Evolutionary conservation across 2,113 vertebrate species (phyloP), one percentile per base, ranked within the genome.

Genomic region (Arvicanthis niloticus): DNA sequence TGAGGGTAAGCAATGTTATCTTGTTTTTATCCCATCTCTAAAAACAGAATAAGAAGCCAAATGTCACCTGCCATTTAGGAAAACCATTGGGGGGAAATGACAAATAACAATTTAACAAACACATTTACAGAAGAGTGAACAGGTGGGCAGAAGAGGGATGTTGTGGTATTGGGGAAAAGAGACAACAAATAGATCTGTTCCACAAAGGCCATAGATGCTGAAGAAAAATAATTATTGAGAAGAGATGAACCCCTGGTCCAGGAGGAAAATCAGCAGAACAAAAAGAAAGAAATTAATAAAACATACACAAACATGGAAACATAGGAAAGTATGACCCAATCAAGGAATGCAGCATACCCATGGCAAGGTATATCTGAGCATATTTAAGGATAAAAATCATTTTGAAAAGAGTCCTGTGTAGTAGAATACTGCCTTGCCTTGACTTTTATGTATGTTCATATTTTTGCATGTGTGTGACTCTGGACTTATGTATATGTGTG

Each of bases 11-110:
- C 1, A 26, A 4, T 26, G 1, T 19, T 77, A 34, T 51, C 80
- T 87, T 95, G 29, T 94, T 87, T 51, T 93, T 48, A 91, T 62
- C 22, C 51, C 75, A 76, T 42, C 7, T 75, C 40, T 40, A 92
- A 89, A 15, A 65, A 92, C 45, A 68, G 7, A 94, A 56, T 56
- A 72, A 86, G 22, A 40, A 60, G 29, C n/a, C 48, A 51, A 87
- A 70, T 82, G 37, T 29, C 45, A 42, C 29, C 81, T 91, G 60
- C 5, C 82, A 58, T 7, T 87, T 73, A 60, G 37, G 15, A 82
- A 82, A 89, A 13, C 29, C 12, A 70, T 17, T 37, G 19, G 24
- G 37, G 37, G 53, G 13, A 76, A 65, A 58, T 2, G 56, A 51
- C 19, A 48, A 77, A 53, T 6, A 78, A 58, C 95, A 62, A 10